phyloP scores from a whole-genome alignment of 2,888 invertebrate species.

The Perithous albicinctus region DNA sequence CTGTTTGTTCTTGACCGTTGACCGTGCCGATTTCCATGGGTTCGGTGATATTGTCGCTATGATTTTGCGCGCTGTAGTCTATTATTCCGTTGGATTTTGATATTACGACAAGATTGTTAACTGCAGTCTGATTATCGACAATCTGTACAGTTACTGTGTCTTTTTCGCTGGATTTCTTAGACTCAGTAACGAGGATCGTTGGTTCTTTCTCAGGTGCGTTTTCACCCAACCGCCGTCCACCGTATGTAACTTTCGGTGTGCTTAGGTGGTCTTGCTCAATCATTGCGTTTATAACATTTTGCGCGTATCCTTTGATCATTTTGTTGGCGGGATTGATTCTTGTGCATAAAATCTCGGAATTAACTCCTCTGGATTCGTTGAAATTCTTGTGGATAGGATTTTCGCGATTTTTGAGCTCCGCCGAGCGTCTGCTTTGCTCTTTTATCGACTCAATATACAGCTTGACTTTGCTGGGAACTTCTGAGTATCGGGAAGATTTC shows the following conservation, averaged over 20 bases:
- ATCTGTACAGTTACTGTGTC: background rate
- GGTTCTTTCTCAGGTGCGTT: constrained; percentile 29
- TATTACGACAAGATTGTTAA: constrained; percentile 23
- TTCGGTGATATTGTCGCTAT: constrained; percentile 57
- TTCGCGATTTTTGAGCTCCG: constrained; percentile 54
- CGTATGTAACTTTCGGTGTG: constrained; percentile 18
- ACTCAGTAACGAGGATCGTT: constrained; percentile 4
- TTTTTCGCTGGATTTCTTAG: background rate
- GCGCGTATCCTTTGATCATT: constrained; percentile 76
- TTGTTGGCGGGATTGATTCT: constrained; percentile 65
- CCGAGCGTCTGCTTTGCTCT: constrained; percentile 69
- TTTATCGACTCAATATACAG: constrained; percentile 77
- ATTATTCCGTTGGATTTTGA: constrained; percentile 74
- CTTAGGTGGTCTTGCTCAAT: constrained; percentile 66
- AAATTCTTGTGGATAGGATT: constrained; percentile 9
- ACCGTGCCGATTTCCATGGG: constrained; percentile 56
- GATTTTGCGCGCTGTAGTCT: constrained; percentile 62
- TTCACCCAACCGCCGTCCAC: constrained; percentile 17
- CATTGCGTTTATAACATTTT: constrained; percentile 76
- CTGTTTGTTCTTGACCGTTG: constrained; percentile 72
- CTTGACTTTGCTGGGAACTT: constrained; percentile 81
- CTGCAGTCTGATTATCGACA: constrained; percentile 12
- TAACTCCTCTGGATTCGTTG: background rate
- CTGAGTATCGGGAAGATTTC: constrained; percentile 72
- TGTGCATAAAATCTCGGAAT: constrained; percentile 30